A percentile compares a stretch with the other conserved stretches of the same genome.
Conservation (phyloP, 2,797 vertebrate genomes). For the Tapirus indicus region DNA sequence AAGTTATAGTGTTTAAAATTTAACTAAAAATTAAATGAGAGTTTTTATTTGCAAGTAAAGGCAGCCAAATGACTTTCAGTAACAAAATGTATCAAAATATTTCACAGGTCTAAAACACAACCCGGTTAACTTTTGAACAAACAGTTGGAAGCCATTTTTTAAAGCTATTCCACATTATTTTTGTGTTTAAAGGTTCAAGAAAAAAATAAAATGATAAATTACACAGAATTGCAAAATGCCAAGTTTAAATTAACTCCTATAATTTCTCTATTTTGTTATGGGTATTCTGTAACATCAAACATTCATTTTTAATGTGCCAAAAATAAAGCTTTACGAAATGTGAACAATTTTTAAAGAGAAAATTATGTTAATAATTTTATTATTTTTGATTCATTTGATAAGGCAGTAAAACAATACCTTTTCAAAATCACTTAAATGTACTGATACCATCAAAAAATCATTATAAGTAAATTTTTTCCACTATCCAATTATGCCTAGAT, state of each 20-base stretch:
- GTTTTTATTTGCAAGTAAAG: constrained; percentile 50
- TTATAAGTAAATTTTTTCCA: constrained; percentile 23
- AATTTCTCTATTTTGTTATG: constrained; percentile 37
- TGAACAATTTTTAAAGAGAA: constrained; percentile 62
- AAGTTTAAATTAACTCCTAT: constrained; percentile 43
- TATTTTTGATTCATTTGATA: constrained; percentile 53
- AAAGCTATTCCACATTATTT: constrained; percentile 1
- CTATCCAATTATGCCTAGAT: not conserved
- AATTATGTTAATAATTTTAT: constrained; percentile 63
- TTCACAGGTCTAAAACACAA: constrained; percentile 54
- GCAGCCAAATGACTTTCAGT: constrained; percentile 50
- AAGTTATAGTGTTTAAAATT: constrained; percentile 51
- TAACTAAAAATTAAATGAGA: constrained; percentile 30
- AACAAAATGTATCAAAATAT: constrained; percentile 65
- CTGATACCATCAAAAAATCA: constrained; percentile 31
- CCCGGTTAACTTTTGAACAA: constrained; percentile 47
- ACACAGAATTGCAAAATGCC: constrained; percentile 58
- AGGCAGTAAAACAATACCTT: constrained; percentile 19
- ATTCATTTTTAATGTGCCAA: constrained; percentile 69
- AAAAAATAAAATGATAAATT: constrained; percentile 61
- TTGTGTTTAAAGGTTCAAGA: constrained; percentile 49
- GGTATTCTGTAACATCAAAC: constrained; percentile 51
- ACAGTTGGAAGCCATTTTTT: constrained; percentile 52
- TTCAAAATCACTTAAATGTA: constrained; percentile 64
- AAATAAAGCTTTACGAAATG: constrained; percentile 66